Evolutionary conservation across 2,797 vertebrate genomes (phyloP), one percentile per base, ranked within the genome.

Genomic region (Scolopax rusticola): DNA sequence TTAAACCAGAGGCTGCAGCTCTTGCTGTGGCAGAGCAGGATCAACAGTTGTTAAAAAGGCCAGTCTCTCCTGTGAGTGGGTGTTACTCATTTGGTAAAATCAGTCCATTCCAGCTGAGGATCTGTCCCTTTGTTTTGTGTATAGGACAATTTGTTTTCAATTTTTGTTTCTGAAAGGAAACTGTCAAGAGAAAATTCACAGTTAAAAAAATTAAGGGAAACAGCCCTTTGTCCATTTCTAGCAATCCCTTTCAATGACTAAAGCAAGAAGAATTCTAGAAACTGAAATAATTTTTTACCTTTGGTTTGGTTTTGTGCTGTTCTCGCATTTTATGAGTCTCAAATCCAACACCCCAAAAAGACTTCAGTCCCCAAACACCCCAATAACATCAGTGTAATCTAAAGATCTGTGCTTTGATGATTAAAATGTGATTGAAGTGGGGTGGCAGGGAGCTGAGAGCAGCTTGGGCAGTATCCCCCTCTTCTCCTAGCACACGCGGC

Each of bases 151-250:
- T 96, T 96, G 95, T 93, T 96, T 95, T 96, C 91, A 94, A 92
- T 97, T 92, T 90, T 86, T 96, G 73, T 93, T 89, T 95, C 93
- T 95, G 91, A 96, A 96, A 96, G 93, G 96, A 96, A 96, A 93
- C 94, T 91, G 94, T 96, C 96, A 96, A 92, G 89, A 95, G 83
- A 81, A 95, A 96, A 97, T 96, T 95, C 89, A 78, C 89, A 84
- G 94, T 95, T 91, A 30, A 93, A 95, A 89, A 95, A 94, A 89
- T 68, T 27, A 83, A 83, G 90, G 96, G 95, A 95, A 94, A 78
- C 89, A 95, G 91, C 74, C 70, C 64, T 96, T 96, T 95, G 94
- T 97, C 89, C 20, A 0, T 76, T 94, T 81, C 69, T 90, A 91
- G 93, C 91, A 90, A 96, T 92, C 83, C 79, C 54, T 43, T 90